Percentiles rank a stretch among this genome's conserved stretches.
Evolutionary conservation across 2,113 vertebrate species (phyloP).

Genomic region (Phasianus colchicus): DNA sequence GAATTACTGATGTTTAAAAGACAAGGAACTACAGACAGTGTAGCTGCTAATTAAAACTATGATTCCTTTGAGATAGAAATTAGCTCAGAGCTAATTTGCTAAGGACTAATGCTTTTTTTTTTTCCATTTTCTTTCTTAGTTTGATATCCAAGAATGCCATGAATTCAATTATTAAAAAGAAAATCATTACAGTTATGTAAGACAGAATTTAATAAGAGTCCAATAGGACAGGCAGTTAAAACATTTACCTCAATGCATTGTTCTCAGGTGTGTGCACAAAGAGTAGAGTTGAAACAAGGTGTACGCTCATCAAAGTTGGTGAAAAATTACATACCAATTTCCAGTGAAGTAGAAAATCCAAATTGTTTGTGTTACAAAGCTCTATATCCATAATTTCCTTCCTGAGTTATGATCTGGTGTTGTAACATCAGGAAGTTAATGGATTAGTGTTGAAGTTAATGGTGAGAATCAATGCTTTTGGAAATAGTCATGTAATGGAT

Average conservation of each 20-base stretch:
- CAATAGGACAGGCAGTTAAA: constrained; percentile 59
- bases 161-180: constrained; percentile 73
- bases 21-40: not conserved
- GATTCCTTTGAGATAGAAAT: not conserved
- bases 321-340: constrained; percentile 66
- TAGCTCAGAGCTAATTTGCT: not conserved
- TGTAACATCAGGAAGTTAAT: constrained; percentile 71
- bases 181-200: constrained; percentile 57
- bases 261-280: constrained; percentile 45
- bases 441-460: constrained; percentile 75
- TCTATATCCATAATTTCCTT: constrained; percentile 44
- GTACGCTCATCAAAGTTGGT: constrained; percentile 35
- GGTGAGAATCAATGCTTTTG: constrained; percentile 61
- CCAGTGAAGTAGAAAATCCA: constrained; percentile 65
- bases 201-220: constrained; percentile 66
- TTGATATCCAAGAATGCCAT: not conserved
- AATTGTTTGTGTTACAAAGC: constrained; percentile 57
- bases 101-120: not conserved
- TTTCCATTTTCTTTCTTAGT: not conserved
- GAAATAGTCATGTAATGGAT: constrained; percentile 67
- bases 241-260: constrained; percentile 49
- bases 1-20: not conserved
- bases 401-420: constrained; percentile 44
- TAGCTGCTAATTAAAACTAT: not conserved
- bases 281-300: constrained; percentile 31